Evolutionary conservation across 2,113 vertebrate species (phyloP).

Genomic region (Apteryx mantelli): DNA sequence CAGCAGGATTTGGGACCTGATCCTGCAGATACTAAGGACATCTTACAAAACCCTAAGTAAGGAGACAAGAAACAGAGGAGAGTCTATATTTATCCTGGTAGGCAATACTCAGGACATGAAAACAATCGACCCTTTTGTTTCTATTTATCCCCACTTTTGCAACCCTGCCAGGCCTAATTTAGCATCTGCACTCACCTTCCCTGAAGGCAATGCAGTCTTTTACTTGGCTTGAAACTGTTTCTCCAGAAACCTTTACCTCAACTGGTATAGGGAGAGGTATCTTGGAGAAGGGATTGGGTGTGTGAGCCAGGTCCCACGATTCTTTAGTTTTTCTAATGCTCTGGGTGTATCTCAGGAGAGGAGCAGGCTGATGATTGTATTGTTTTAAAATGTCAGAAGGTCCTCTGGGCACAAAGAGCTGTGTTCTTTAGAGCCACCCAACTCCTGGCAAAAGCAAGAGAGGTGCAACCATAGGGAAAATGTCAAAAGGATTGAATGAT

Average conservation of each 20-base stretch:
- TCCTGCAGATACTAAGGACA: not conserved
- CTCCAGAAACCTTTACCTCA: slow-evolving; percentile 26
- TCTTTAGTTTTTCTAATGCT: not conserved
- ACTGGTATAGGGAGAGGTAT: not conserved
- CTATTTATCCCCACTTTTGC: slow-evolving; percentile 54
- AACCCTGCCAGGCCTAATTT: slow-evolving; percentile 57
- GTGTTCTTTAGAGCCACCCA: slow-evolving; percentile 46
- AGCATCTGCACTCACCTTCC: slow-evolving; percentile 46
- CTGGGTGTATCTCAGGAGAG: slow-evolving; percentile 22
- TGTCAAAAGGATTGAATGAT: slow-evolving; percentile 29
- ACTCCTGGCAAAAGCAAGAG: not conserved
- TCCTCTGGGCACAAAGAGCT: slow-evolving; percentile 9
- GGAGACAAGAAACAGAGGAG: not conserved
- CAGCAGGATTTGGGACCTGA: not conserved
- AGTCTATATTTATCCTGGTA: slow-evolving; percentile 47
- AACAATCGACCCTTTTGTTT: slow-evolving; percentile 68
- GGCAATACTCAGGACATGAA: slow-evolving; percentile 16
- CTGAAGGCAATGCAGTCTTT: slow-evolving; percentile 22
- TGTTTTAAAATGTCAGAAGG: slow-evolving; percentile 64
- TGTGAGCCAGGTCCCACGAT: not conserved
- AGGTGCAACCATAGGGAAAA: slow-evolving; percentile 47
- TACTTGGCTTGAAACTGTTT: slow-evolving; percentile 21
- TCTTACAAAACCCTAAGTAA: not conserved
- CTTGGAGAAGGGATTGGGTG: slow-evolving; percentile 25
- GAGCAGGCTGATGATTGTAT: slow-evolving; percentile 22